Conservation (phyloP, 2,888 invertebrate species). For the Spisula subtruncata region DNA sequence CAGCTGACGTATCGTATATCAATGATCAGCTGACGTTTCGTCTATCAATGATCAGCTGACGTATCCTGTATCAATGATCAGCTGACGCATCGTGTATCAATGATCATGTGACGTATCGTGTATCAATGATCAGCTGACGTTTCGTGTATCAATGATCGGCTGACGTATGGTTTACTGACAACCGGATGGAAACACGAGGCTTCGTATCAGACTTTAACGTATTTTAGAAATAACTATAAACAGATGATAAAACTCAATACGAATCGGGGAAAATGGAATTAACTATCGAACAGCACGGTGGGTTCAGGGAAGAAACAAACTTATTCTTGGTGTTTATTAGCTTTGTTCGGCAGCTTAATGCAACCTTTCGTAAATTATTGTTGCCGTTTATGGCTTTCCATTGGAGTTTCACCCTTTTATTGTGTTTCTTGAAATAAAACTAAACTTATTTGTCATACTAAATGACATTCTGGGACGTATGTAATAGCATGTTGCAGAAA, state of each 20-base stretch:
- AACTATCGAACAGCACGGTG: not conserved
- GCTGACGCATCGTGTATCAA: too few species aligned
- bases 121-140: too few species aligned
- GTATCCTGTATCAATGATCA: too few species aligned
- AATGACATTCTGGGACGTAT: not conserved
- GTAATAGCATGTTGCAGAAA: not conserved
- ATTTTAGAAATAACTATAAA: constrained; percentile 12
- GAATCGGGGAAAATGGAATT: not conserved
- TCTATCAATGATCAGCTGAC: too few species aligned
- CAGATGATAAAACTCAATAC: constrained; percentile 3
- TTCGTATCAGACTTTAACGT: not conserved
- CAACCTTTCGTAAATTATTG: not conserved
- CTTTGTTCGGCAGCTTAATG: not conserved
- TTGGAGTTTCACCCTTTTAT: not conserved
- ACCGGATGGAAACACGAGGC: not conserved
- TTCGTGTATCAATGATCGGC: not conserved
- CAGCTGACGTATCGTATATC: too few species aligned
- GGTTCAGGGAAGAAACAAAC: not conserved
- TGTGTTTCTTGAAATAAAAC: not conserved
- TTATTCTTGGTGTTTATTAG: not conserved
- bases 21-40: too few species aligned
- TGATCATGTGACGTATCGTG: too few species aligned
- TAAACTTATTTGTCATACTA: not conserved
- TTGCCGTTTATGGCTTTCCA: not conserved
- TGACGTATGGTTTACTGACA: too few species aligned